Evolutionary conservation across 2,797 vertebrate genomes (phyloP).

Genomic region (Cirrhinus mrigala): DNA sequence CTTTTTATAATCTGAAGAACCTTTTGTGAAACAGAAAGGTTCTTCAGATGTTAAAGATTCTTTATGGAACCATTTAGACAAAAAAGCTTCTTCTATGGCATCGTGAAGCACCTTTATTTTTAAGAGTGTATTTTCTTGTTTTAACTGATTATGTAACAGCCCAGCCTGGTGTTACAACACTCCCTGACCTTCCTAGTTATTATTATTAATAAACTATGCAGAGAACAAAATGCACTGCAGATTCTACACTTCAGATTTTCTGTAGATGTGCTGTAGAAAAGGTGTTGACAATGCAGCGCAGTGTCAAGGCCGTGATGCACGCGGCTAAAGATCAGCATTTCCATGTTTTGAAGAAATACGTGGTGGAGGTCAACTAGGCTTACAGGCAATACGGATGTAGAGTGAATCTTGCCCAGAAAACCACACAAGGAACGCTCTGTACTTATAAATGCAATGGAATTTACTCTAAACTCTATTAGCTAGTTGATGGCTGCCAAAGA

Average conservation of each 20-base stretch:
- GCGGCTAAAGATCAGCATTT: background rate
- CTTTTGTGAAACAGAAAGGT: too few species aligned
- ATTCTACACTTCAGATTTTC: background rate
- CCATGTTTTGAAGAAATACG: slow-evolving; percentile 39
- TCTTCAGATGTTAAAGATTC: too few species aligned
- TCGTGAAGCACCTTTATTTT: too few species aligned
- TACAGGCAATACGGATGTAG: slow-evolving; percentile 34
- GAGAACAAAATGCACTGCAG: background rate
- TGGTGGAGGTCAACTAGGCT: slow-evolving; percentile 45
- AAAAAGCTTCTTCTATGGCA: too few species aligned
- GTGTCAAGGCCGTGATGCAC: slow-evolving; percentile 23
- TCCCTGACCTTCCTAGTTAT: background rate
- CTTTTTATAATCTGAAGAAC: too few species aligned
- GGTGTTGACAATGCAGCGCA: background rate
- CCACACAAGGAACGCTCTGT: slow-evolving; percentile 4
- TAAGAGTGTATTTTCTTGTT: background rate
- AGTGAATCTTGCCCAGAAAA: slow-evolving; percentile 27
- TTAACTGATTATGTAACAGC: background rate
- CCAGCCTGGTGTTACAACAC: background rate
- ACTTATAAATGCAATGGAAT: slow-evolving; percentile 6
- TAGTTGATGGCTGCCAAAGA: slow-evolving; percentile 10
- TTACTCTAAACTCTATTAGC: slow-evolving; percentile 35
- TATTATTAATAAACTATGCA: background rate
- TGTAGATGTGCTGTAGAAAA: background rate
- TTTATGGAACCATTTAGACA: too few species aligned